Conservation (phyloP, 2,888 invertebrate species). For the Parnassius apollo region DNA sequence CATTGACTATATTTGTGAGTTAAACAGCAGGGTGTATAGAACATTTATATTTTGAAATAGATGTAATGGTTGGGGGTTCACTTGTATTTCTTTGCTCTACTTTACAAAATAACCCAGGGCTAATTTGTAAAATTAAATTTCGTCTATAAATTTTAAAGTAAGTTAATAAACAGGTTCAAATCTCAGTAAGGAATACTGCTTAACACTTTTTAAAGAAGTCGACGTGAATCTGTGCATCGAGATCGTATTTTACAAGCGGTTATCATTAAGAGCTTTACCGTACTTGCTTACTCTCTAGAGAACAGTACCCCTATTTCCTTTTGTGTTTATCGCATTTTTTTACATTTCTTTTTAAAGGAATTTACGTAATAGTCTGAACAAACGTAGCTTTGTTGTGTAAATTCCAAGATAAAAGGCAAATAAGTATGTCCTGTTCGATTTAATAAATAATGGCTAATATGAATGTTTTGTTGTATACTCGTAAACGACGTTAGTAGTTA, state of each 20-base stretch:
- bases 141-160: too few relatives aligned
- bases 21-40: too few relatives aligned
- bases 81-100: too few relatives aligned
- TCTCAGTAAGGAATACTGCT: too few relatives aligned
- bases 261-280: constrained; percentile 22
- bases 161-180: too few relatives aligned
- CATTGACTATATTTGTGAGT: too few relatives aligned
- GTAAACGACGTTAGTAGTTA: too few relatives aligned
- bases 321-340: constrained; percentile 23
- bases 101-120: too few relatives aligned
- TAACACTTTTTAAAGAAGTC: neutral
- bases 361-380: constrained; percentile 20
- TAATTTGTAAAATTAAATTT: too few relatives aligned
- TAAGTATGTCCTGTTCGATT: neutral
- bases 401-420: constrained; percentile 11
- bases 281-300: constrained; percentile 23
- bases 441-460: neutral
- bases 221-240: constrained; percentile 6
- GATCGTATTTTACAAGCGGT: constrained; percentile 20
- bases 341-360: constrained; percentile 23
- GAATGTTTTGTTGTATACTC: too few relatives aligned
- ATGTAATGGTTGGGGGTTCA: too few relatives aligned
- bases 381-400: constrained; percentile 19
- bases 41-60: too few relatives aligned
- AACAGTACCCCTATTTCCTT: constrained; percentile 21